phyloP scores from a whole-genome alignment of 1,140 invertebrate genomes.

The Hypsibius dujardini region DNA sequence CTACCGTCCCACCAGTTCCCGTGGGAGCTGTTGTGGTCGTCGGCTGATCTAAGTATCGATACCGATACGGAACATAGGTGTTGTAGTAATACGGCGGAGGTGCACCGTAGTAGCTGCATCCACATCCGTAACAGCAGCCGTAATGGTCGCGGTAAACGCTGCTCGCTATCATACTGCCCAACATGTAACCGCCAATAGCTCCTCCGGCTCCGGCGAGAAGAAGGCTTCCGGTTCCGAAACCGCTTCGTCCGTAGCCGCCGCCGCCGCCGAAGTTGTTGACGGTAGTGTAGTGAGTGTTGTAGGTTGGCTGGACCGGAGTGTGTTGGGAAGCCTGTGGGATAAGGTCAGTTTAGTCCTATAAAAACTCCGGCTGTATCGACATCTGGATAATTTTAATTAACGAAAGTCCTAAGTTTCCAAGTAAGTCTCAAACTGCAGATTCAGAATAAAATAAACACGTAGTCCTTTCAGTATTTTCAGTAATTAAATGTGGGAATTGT shows the following conservation, averaged over 20 bases:
- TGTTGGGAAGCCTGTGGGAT: background rate
- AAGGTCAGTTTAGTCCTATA: too few species aligned
- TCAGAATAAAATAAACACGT: too few species aligned
- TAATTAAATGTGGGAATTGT: too few species aligned
- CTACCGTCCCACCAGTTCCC: background rate
- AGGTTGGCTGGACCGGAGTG: background rate
- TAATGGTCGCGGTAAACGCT: background rate
- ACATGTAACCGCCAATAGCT: background rate
- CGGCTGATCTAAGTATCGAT: background rate
- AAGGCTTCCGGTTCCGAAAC: constrained; percentile 5
- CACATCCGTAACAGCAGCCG: background rate
- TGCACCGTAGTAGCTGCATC: background rate
- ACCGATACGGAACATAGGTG: background rate
- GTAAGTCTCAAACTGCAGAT: too few species aligned
- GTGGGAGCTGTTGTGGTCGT: background rate
- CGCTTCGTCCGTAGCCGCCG: background rate
- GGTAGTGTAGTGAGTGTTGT: background rate
- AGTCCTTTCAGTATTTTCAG: too few species aligned
- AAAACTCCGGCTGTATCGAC: too few species aligned
- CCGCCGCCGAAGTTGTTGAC: background rate
- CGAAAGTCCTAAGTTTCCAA: too few species aligned
- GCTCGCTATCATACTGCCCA: constrained; percentile 3
- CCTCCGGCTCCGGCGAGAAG: background rate
- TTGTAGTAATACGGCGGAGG: background rate
- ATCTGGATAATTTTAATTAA: too few species aligned